These are phyloP conservation scores for Chironomus tepperi DNA, from an alignment of 1,140 invertebrate genomes.

Conservation along the genomic window DNA sequence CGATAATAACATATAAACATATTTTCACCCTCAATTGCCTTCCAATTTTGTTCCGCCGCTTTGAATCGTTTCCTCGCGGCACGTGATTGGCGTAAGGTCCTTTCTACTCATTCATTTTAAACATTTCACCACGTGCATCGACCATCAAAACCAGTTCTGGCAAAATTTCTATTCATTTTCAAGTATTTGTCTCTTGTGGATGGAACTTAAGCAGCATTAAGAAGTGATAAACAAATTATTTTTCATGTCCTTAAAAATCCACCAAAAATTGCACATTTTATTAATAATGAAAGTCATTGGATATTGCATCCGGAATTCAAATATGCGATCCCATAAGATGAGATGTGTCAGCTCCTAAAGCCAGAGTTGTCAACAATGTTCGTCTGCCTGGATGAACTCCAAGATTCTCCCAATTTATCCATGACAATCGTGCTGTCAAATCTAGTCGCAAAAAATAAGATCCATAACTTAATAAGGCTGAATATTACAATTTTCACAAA, in stretches of 20 bases:
- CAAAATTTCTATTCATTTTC: not conserved
- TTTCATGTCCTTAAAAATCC: not conserved
- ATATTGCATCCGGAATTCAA: not conserved
- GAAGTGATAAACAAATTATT: constrained; percentile 31
- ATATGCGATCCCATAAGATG: constrained; percentile 37
- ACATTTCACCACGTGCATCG: not conserved
- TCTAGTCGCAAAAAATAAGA: constrained; percentile 65
- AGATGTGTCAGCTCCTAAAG: constrained; percentile 66
- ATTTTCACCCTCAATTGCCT: constrained; percentile 21
- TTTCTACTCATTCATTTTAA: constrained; percentile 13
- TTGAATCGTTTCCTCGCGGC: not conserved
- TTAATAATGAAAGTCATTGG: not conserved
- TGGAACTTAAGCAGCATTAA: not conserved
- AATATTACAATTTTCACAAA: no score
- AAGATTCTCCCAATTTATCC: constrained; percentile 99
- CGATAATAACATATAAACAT: constrained; percentile 5
- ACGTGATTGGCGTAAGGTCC: constrained; percentile 17
- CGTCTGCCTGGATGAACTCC: constrained; percentile 83
- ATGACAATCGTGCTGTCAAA: constrained; percentile 90
- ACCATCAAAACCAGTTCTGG: not conserved
- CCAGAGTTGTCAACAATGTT: constrained; percentile 69
- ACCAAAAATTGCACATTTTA: not conserved
- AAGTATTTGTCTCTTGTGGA: not conserved
- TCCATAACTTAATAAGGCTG: no score
- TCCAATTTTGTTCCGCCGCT: not conserved